Evolutionary conservation across 2,113 vertebrate species (phyloP), one percentile per base, ranked within the genome.

Genomic region (Triplophysa rosa): DNA sequence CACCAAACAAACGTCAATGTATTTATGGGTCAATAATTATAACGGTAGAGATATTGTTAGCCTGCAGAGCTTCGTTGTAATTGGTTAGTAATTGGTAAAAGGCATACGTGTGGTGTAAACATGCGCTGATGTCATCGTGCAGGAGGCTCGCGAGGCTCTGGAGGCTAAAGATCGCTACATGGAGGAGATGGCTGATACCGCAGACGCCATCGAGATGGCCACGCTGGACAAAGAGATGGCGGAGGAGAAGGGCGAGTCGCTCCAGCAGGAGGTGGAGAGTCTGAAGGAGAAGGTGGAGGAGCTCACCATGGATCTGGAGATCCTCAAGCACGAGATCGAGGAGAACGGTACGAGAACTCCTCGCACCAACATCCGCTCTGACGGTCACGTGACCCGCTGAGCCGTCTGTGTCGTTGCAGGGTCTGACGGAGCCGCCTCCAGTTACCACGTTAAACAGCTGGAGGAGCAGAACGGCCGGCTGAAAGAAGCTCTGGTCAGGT

Each of bases 181-280:
- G 95, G 98, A 99, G 89, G 98, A 99, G 91, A 99, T 98, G 98
- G 95, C 97, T 0, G 97, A 99, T 90, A 98, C 97, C 0, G 96
- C 97, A 0, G 98, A 99, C 0, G 98, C 97, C 2, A 96, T 99
- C 0, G 98, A 99, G 87, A 99, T 99, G 98, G 98, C 98, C 12
- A 99, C 98, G 0, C 93, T 99, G 89, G 98, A 99, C 85, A 99
- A 98, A 90, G 98, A 99, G 93, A 99, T 99, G 98, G 98, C 97
- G 0, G 98, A 99, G 75, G 97, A 99, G 89, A 82, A 95, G 12
- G 96, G 95, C 0, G 98, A 99, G 91, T 98, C 97, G 2, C 90
- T 99, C 89, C 98, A 98, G 89, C 95, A 96, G 88, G 98, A 99
- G 89, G 93, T 95, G 61, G 97, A 99, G 83, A 94, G 94, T 0